These are phyloP conservation scores for Tragopan temminckii DNA, from an alignment of 2,797 vertebrate genomes.

Conservation along the genomic window DNA sequence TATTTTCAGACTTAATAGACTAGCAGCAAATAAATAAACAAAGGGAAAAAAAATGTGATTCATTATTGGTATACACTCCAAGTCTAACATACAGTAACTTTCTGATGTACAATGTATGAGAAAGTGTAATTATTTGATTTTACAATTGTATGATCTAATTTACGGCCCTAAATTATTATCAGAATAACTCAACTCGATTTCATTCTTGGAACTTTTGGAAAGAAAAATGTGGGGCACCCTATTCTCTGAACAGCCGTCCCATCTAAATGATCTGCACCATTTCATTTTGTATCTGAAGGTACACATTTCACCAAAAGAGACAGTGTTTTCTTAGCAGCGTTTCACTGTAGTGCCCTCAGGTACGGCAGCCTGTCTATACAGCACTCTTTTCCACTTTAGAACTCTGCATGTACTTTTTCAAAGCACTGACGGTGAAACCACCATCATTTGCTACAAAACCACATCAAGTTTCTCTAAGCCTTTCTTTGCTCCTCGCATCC, in stretches of 20 bases:
- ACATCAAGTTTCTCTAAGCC: background rate
- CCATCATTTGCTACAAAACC: background rate
- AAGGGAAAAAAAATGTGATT: background rate
- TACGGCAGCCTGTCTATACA: background rate
- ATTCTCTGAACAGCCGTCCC: background rate
- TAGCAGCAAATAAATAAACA: background rate
- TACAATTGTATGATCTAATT: background rate
- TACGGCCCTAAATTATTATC: background rate
- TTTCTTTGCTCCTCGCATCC: slow-evolving; percentile 55
- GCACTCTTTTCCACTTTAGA: background rate
- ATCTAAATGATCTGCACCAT: background rate
- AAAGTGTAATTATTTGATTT: background rate
- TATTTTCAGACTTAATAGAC: background rate
- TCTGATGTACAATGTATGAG: background rate
- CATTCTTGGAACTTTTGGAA: background rate
- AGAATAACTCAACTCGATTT: background rate
- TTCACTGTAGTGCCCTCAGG: too few relatives aligned
- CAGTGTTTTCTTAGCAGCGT: background rate
- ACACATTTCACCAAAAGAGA: background rate
- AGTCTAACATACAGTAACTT: background rate
- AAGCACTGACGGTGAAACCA: background rate
- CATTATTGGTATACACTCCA: background rate
- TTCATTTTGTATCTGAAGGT: background rate
- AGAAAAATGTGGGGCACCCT: background rate
- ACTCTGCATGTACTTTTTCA: background rate